Evolutionary conservation across 2,888 invertebrate species (phyloP).

Genomic region (Hyles lineata): DNA sequence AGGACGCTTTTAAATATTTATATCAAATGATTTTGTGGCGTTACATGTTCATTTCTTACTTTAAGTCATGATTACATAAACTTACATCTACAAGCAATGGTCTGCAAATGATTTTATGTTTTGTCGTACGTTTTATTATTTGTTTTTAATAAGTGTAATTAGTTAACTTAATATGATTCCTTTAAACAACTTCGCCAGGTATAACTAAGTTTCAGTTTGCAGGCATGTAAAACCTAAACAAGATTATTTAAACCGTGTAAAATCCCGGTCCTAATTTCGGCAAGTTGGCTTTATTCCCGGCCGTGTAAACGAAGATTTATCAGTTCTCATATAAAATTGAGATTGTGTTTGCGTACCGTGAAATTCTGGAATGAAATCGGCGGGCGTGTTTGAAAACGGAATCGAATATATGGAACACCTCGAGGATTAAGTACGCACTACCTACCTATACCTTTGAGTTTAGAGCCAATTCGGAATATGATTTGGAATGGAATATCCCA

Average conservation of each 20-base stretch:
- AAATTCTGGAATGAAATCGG: conserved; percentile 25
- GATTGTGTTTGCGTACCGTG: conserved; percentile 19
- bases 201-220: background rate
- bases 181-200: too few relatives aligned
- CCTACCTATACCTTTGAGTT: background rate
- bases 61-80: too few relatives aligned
- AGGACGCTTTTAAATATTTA: too few relatives aligned
- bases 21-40: too few relatives aligned
- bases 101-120: too few relatives aligned
- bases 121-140: too few relatives aligned
- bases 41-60: too few relatives aligned
- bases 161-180: too few relatives aligned
- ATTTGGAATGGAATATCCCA: background rate
- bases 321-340: conserved; percentile 22
- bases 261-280: background rate
- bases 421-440: background rate
- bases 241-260: background rate
- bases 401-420: conserved; percentile 20
- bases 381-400: conserved; percentile 6
- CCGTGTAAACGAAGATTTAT: conserved; percentile 18
- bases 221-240: background rate
- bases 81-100: too few relatives aligned
- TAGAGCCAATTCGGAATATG: background rate
- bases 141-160: too few relatives aligned
- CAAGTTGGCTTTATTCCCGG: background rate